Percentiles rank a stretch among this genome's conserved stretches.
phyloP scores from a whole-genome alignment of 2,888 invertebrate species.

The Phaedon cochleariae region DNA sequence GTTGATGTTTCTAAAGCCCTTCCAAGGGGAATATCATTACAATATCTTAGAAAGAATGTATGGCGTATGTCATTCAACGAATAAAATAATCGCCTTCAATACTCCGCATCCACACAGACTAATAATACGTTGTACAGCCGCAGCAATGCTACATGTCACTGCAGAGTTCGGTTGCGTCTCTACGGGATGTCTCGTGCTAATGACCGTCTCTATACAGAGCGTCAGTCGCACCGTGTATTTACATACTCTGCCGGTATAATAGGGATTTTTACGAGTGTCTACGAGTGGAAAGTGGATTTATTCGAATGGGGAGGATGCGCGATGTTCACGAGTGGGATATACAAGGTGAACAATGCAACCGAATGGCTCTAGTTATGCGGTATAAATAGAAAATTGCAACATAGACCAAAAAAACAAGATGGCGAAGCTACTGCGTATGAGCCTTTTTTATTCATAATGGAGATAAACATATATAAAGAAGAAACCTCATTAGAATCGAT shows the following conservation, averaged over 20 bases:
- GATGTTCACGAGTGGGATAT: not conserved
- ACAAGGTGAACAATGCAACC: no score
- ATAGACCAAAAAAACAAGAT: no score
- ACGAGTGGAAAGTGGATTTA: conserved; percentile 54
- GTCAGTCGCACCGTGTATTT: conserved; percentile 56
- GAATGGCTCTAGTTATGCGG: no score
- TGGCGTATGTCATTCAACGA: no score
- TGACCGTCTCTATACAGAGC: conserved; percentile 53
- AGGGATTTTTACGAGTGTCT: conserved; percentile 58
- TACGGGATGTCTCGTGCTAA: conserved; percentile 51
- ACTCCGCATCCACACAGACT: not conserved
- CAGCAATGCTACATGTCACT: conserved; percentile 43
- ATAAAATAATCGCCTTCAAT: not conserved
- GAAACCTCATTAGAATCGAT: no score
- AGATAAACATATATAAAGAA: no score
- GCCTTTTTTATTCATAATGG: no score
- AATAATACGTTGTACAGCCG: conserved; percentile 12
- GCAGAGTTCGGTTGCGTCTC: conserved; percentile 47
- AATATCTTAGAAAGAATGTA: no score
- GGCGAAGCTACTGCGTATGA: no score
- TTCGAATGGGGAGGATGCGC: conserved; percentile 50
- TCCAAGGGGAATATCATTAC: no score
- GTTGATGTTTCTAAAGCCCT: no score
- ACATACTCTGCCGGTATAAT: conserved; percentile 53
- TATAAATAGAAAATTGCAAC: no score